These are phyloP conservation scores for Heliconius hermathena DNA, from an alignment of 1,140 invertebrate genomes.

Conservation along the genomic window DNA sequence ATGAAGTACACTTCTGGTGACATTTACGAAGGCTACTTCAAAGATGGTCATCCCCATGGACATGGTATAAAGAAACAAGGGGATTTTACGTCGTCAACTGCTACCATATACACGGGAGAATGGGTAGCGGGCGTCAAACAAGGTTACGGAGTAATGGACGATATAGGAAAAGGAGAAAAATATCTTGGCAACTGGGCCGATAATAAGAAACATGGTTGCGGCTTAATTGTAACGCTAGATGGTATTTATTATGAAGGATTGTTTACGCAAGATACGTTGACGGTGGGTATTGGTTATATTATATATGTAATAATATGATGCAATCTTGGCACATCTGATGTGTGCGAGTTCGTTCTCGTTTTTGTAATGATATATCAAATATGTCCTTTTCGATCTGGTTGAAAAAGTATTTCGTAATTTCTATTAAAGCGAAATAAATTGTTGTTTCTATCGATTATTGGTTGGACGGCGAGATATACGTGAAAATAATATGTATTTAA, in stretches of 20 bases:
- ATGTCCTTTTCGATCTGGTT: too few relatives aligned
- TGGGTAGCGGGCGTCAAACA: slow-evolving; percentile 89
- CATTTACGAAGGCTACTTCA: slow-evolving; percentile 92
- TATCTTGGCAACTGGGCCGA: slow-evolving; percentile 94
- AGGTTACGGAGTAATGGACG: slow-evolving; percentile 94
- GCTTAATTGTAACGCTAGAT: slow-evolving; percentile 92
- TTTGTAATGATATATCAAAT: too few relatives aligned
- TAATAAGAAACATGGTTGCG: slow-evolving; percentile 90
- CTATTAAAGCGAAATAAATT: too few relatives aligned
- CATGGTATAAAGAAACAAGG: slow-evolving; percentile 92
- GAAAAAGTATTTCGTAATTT: too few relatives aligned
- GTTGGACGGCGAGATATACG: too few relatives aligned
- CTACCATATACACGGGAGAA: slow-evolving; percentile 93
- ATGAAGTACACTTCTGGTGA: slow-evolving; percentile 87
- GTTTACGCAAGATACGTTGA: slow-evolving; percentile 89
- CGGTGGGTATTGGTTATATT: slow-evolving; percentile 79
- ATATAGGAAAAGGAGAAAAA: slow-evolving; percentile 92
- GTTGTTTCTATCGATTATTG: too few relatives aligned
- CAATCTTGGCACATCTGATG: too few relatives aligned
- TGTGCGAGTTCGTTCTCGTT: too few relatives aligned
- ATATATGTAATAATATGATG: slow-evolving; percentile 11
- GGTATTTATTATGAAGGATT: slow-evolving; percentile 95
- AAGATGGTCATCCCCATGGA: slow-evolving; percentile 91
- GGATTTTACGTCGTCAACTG: slow-evolving; percentile 87
- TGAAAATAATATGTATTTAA: too few relatives aligned